These are phyloP conservation scores for Hydrotaea diabolus DNA, from an alignment of 2,888 invertebrate genomes.

Conservation along the genomic window DNA sequence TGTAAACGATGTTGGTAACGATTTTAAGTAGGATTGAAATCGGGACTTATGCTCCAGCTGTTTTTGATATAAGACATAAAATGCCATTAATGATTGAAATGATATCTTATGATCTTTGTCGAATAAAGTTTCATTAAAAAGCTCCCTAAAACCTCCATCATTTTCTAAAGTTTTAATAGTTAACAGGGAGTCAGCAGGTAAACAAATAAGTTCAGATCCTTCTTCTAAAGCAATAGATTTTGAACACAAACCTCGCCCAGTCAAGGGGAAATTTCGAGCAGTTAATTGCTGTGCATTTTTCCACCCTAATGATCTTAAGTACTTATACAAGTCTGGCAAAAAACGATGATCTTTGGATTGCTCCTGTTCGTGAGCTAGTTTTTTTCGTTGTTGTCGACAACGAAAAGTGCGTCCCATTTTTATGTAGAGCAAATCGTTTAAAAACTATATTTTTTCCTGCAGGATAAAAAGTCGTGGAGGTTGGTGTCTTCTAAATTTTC, in stretches of 20 bases:
- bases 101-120: constrained; percentile 80
- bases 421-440: not conserved
- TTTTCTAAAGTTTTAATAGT: constrained; percentile 83
- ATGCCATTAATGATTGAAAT: constrained; percentile 87
- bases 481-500: constrained; percentile 53
- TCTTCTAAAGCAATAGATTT: constrained; percentile 81
- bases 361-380: constrained; percentile 50
- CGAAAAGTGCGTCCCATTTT: constrained; percentile 77
- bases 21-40: constrained; percentile 85
- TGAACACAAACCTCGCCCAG: constrained; percentile 89
- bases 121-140: constrained; percentile 75
- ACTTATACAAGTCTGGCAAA: constrained; percentile 70
- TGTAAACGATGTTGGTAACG: constrained; percentile 85
- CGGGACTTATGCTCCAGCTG: constrained; percentile 82
- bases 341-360: constrained; percentile 49
- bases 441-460: not conserved
- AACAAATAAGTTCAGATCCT: constrained; percentile 84
- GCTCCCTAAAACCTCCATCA: constrained; percentile 82
- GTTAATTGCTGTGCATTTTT: constrained; percentile 83
- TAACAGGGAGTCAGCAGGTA: constrained; percentile 84
- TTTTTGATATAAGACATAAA: constrained; percentile 87
- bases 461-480: not conserved
- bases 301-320: constrained; percentile 81
- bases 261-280: constrained; percentile 84
- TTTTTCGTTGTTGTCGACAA: constrained; percentile 66